Conservation (phyloP, 2,888 invertebrate genomes). For the Oscheius onirici region DNA sequence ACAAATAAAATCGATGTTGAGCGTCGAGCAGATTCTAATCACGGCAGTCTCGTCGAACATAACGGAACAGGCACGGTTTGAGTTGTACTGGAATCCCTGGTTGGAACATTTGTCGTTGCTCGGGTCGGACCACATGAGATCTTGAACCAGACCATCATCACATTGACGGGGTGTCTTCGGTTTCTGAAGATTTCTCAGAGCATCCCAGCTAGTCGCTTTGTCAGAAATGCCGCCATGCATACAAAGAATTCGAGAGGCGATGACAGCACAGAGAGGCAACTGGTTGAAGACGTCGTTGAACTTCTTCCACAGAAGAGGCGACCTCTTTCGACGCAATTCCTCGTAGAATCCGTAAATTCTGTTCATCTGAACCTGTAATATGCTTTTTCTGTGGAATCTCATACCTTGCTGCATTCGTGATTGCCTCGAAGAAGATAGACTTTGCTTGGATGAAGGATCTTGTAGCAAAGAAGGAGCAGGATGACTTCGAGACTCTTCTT, state of each 20-base stretch:
- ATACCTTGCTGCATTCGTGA: constrained; percentile 58
- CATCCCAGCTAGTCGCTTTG: constrained; percentile 50
- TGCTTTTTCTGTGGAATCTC: too few relatives aligned
- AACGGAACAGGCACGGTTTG: constrained; percentile 51
- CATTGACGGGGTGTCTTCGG: constrained; percentile 51
- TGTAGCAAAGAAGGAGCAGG: constrained; percentile 61
- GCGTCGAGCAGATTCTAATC: constrained; percentile 42
- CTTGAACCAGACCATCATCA: constrained; percentile 51
- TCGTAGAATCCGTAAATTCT: constrained; percentile 51
- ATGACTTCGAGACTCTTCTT: constrained; percentile 57
- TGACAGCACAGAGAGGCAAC: constrained; percentile 56
- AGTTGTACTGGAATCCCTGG: constrained; percentile 30
- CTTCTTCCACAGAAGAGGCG: constrained; percentile 51
- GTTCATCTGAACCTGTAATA: constrained; percentile 31
- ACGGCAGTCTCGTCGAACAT: constrained; percentile 54
- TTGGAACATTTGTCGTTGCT: constrained; percentile 15
- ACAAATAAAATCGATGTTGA: constrained; percentile 59
- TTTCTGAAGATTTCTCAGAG: constrained; percentile 48
- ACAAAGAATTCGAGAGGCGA: constrained; percentile 53
- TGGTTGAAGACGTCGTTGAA: constrained; percentile 59
- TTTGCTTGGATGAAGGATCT: constrained; percentile 49
- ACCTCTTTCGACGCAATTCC: constrained; percentile 51
- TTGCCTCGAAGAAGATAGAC: constrained; percentile 64
- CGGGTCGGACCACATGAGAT: constrained; percentile 65
- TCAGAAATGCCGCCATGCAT: constrained; percentile 66